Percentiles rank a stretch among this genome's conserved stretches.
These are phyloP conservation scores for Heteromormyrus szaboi DNA, from an alignment of 2,797 vertebrate species.

Conservation along the genomic window DNA sequence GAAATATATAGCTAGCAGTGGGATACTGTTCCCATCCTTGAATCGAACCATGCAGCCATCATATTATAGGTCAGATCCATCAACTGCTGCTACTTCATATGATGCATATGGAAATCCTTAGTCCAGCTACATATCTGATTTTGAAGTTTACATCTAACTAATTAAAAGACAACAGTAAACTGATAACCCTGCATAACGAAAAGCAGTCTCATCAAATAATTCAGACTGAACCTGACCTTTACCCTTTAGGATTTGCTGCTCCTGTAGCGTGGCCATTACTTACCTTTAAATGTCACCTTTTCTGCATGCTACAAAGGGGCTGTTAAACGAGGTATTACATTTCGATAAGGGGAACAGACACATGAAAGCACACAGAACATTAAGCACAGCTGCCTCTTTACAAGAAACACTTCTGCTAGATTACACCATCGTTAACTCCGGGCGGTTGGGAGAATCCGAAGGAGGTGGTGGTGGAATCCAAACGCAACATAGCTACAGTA, in stretches of 20 bases:
- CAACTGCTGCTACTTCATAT: not conserved
- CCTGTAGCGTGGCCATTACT: slow-evolving; percentile 1
- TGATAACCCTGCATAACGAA: not conserved
- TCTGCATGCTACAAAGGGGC: slow-evolving; percentile 9
- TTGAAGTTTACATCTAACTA: not conserved
- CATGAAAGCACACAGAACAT: not conserved
- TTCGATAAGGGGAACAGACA: not conserved
- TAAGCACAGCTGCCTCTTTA: not conserved
- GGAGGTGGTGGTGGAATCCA: not conserved
- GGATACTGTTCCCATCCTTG: not conserved
- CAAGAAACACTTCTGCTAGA: not conserved
- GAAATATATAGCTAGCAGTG: not conserved
- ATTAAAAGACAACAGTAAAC: not conserved
- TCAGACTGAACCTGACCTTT: not conserved
- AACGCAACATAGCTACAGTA: not conserved
- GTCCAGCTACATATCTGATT: not conserved
- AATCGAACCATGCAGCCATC: not conserved
- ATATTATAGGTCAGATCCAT: not conserved
- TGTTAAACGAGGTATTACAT: not conserved
- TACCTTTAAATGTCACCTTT: slow-evolving; percentile 9
- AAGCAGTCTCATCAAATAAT: not conserved
- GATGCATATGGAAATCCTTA: not conserved
- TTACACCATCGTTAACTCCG: not conserved
- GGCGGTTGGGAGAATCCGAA: not conserved
- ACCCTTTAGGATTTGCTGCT: not conserved